Conservation (phyloP, 2,797 vertebrate genomes). For the Mormyrops boulengeri region DNA sequence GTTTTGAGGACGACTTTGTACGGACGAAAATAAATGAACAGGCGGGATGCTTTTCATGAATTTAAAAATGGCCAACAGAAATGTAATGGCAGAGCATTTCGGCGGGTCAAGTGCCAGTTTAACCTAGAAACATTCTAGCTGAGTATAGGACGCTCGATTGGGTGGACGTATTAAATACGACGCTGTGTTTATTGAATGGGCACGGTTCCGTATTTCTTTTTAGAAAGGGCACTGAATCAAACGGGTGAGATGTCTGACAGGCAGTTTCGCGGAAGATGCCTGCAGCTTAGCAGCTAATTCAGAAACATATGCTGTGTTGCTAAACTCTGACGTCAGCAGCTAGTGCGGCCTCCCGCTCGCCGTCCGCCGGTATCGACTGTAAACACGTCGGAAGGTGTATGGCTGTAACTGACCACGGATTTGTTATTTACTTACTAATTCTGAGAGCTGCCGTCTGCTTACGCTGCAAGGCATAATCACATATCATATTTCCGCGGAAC, state of each 20-base stretch:
- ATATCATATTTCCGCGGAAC: neutral
- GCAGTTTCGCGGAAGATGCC: neutral
- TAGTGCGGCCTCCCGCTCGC: neutral
- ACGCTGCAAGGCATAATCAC: neutral
- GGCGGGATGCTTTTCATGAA: neutral
- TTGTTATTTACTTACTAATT: neutral
- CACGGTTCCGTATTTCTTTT: neutral
- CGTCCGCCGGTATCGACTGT: neutral
- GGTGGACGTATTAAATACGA: neutral
- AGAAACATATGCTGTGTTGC: neutral
- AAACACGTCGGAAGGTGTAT: neutral
- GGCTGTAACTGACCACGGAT: neutral
- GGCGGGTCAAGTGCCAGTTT: neutral
- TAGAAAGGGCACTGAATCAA: neutral
- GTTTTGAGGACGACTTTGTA: neutral
- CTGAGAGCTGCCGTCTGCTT: neutral
- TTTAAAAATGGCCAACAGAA: neutral
- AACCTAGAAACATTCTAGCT: neutral
- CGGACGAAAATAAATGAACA: neutral
- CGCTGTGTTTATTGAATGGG: neutral
- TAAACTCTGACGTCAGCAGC: slow-evolving; percentile 8
- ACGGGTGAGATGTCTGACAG: neutral
- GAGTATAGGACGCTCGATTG: neutral
- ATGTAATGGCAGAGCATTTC: neutral
- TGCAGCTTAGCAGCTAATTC: neutral